phyloP scores from a whole-genome alignment of 2,888 invertebrate genomes.

The Pedicia rivosa region DNA sequence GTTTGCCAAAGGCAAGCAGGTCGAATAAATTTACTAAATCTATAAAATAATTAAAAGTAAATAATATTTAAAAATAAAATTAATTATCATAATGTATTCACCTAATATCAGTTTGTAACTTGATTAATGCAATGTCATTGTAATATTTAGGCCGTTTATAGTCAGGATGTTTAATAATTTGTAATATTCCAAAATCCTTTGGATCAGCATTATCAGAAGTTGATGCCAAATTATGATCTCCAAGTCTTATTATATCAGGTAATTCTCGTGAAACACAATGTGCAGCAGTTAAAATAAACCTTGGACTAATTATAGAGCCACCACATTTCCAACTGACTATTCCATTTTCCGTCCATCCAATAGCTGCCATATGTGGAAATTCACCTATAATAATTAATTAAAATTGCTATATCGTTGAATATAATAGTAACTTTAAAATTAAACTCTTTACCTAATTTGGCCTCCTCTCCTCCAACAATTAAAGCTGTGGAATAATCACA shows the following conservation, averaged over 20 bases:
- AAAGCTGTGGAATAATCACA: conserved; percentile 7
- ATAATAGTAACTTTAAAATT: no score
- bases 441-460: conserved; percentile 24
- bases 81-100: not conserved
- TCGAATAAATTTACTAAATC: conserved; percentile 15
- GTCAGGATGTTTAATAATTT: conserved; percentile 29
- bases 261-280: conserved; percentile 32
- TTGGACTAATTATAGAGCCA: conserved; percentile 32
- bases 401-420: no score
- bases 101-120: conserved; percentile 15
- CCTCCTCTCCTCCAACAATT: conserved; percentile 23
- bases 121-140: conserved; percentile 36
- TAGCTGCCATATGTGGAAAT: conserved; percentile 16
- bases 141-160: conserved; percentile 30
- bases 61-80: not conserved
- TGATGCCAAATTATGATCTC: conserved; percentile 30
- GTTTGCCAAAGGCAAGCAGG: conserved; percentile 28
- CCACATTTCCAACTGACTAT: conserved; percentile 26
- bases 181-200: conserved; percentile 23
- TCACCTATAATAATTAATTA: not conserved
- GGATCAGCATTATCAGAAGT: conserved; percentile 27
- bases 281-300: conserved; percentile 38
- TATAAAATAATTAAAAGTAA: not conserved
- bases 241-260: conserved; percentile 32
- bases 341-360: conserved; percentile 23